Conservation (phyloP, 2,113 vertebrate genomes). For the Thunnus maccoyii region DNA sequence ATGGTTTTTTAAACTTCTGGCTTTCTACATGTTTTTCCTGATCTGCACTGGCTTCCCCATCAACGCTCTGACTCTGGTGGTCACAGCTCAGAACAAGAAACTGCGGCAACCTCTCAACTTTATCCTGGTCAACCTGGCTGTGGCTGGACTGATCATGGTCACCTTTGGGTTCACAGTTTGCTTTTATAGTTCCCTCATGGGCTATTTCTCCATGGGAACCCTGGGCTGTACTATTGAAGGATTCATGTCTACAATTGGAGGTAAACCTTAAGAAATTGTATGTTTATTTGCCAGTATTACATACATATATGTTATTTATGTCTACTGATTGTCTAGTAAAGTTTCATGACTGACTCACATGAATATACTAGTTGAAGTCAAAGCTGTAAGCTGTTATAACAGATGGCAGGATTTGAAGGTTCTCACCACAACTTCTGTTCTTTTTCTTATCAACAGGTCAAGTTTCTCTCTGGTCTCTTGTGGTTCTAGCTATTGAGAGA, state of each 20-base stretch:
- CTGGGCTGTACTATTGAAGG: slow-evolving; percentile 79
- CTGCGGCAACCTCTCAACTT: slow-evolving; percentile 89
- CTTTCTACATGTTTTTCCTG: slow-evolving; percentile 86
- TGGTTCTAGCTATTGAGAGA: slow-evolving; percentile 86
- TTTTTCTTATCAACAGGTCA: slow-evolving; percentile 70
- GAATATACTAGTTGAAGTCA: too few relatives aligned
- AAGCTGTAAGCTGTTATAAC: too few relatives aligned
- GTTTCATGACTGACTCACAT: too few relatives aligned
- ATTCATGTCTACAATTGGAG: slow-evolving; percentile 87
- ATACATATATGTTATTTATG: too few relatives aligned
- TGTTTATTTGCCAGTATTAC: too few relatives aligned
- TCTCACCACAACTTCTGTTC: too few relatives aligned
- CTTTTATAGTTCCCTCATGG: slow-evolving; percentile 76
- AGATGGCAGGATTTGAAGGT: too few relatives aligned
- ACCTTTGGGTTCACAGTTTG: slow-evolving; percentile 84
- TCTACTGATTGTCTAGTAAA: too few relatives aligned
- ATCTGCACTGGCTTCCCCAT: slow-evolving; percentile 85
- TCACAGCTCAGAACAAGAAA: slow-evolving; percentile 89
- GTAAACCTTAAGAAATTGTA: slow-evolving; percentile 52
- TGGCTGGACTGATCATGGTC: slow-evolving; percentile 86
- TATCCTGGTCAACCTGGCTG: slow-evolving; percentile 86
- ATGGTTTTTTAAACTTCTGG: slow-evolving; percentile 73
- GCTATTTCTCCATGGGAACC: slow-evolving; percentile 82
- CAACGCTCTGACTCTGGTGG: slow-evolving; percentile 86
- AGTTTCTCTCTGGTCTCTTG: slow-evolving; percentile 87